phyloP scores from a whole-genome alignment of 1,140 invertebrate species.

The Hyles euphorbiae region DNA sequence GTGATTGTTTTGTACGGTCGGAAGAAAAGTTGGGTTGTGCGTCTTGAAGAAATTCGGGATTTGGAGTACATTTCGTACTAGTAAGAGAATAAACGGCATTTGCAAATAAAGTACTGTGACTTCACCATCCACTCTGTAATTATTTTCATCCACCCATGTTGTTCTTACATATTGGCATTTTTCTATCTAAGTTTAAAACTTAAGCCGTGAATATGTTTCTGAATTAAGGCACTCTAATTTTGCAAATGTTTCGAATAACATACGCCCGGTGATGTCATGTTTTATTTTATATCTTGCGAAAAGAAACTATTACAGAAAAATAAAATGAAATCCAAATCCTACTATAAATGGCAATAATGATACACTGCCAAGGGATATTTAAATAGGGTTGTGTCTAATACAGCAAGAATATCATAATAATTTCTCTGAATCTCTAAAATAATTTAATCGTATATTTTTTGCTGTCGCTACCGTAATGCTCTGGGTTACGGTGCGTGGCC shows the following conservation, averaged over 20 bases:
- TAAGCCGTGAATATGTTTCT: neutral
- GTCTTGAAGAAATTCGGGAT: neutral
- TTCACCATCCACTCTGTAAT: neutral
- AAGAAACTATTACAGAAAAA: neutral
- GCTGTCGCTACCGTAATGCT: slow-evolving; percentile 48
- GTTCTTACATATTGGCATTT: neutral
- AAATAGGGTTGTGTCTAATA: slow-evolving; percentile 4
- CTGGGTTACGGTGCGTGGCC: slow-evolving; percentile 53
- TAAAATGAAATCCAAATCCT: neutral
- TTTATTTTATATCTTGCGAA: neutral
- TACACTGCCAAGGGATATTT: neutral
- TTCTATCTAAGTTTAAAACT: neutral
- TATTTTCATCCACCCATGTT: neutral
- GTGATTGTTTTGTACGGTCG: slow-evolving; percentile 48
- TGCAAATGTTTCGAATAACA: neutral
- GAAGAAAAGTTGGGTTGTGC: slow-evolving; percentile 18
- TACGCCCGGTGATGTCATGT: too few relatives aligned
- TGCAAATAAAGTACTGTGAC: too few relatives aligned
- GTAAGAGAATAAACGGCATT: too few relatives aligned
- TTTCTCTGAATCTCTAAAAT: too few relatives aligned
- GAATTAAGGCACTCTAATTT: neutral
- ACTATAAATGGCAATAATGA: too few relatives aligned
- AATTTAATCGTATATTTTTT: too few relatives aligned
- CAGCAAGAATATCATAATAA: too few relatives aligned
- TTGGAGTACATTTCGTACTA: neutral